phyloP scores from a whole-genome alignment of 2,113 vertebrate species.

The Centropus bengalensis region DNA sequence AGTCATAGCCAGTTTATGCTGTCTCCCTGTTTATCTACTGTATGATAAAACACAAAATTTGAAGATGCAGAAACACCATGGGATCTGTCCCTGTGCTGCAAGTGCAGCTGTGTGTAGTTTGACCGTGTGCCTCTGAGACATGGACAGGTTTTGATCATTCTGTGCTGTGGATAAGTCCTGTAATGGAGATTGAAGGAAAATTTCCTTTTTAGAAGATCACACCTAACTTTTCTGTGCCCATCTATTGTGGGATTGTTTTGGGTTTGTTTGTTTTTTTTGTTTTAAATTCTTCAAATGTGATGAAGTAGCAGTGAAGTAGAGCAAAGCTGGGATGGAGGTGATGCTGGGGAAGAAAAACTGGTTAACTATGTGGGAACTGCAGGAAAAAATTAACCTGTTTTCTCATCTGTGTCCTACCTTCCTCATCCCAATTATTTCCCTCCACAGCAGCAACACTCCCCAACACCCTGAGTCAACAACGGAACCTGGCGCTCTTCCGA shows the following conservation, averaged over 20 bases:
- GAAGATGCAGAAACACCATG: background rate
- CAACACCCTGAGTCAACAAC: conserved; percentile 66
- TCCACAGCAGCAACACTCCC: background rate
- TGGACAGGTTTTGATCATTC: background rate
- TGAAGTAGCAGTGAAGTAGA: background rate
- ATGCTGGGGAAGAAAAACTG: background rate
- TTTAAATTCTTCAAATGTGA: background rate
- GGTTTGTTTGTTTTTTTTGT: too few relatives aligned
- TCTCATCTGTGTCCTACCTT: background rate
- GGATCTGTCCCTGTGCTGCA: background rate
- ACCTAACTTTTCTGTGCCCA: background rate
- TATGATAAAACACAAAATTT: background rate
- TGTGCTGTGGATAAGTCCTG: background rate
- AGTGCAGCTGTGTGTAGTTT: background rate
- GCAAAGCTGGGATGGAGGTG: background rate
- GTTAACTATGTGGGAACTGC: background rate
- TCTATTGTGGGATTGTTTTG: background rate
- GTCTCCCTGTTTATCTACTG: background rate
- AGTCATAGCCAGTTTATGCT: background rate
- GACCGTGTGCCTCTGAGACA: background rate
- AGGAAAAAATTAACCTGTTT: background rate
- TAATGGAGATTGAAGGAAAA: background rate
- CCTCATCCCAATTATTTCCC: background rate
- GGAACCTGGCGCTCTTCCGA: conserved; percentile 86
- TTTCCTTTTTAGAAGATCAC: background rate